These are phyloP conservation scores for Fistularia commersonii DNA, from an alignment of 2,797 vertebrate genomes.

Conservation along the genomic window DNA sequence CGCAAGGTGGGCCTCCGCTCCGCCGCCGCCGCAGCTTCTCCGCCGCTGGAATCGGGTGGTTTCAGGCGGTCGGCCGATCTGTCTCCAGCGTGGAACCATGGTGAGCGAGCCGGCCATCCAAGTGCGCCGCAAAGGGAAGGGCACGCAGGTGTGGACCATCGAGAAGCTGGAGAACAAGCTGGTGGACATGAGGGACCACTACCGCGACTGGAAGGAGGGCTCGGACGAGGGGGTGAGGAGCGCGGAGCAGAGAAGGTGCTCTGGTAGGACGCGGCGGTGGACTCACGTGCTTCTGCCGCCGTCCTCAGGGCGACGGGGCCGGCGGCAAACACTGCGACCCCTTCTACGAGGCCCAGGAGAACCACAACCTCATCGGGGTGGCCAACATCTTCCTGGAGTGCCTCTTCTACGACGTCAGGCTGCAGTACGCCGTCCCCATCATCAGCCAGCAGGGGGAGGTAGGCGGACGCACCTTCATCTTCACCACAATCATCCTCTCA, in stretches of 20 bases:
- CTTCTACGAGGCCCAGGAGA: slow-evolving; percentile 96
- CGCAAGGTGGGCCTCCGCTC: slow-evolving; percentile 83
- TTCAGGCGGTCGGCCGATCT: too few species aligned
- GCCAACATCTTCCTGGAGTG: slow-evolving; percentile 97
- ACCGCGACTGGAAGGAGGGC: slow-evolving; percentile 94
- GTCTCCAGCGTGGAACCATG: slow-evolving; percentile 89
- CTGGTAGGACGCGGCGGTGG: too few species aligned
- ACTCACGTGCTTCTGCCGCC: too few species aligned
- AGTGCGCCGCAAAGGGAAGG: slow-evolving; percentile 88
- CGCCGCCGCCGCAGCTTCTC: background rate
- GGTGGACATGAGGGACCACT: slow-evolving; percentile 97
- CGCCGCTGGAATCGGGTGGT: too few species aligned
- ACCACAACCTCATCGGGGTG: slow-evolving; percentile 96
- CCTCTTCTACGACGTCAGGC: slow-evolving; percentile 91
- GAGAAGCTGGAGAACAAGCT: slow-evolving; percentile 97
- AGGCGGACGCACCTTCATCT: slow-evolving; percentile 8
- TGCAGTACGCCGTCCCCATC: slow-evolving; percentile 96
- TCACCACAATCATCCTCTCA: background rate
- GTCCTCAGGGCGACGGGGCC: slow-evolving; percentile 74
- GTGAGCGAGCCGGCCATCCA: slow-evolving; percentile 98
- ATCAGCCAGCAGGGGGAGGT: slow-evolving; percentile 99
- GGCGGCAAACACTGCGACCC: slow-evolving; percentile 84
- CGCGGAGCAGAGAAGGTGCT: background rate
- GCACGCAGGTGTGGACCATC: slow-evolving; percentile 95
- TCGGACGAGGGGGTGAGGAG: slow-evolving; percentile 75